A percentile compares a stretch with the other conserved stretches of the same genome.
phyloP scores from a whole-genome alignment of 2,113 vertebrate species.

The Oplegnathus fasciatus region DNA sequence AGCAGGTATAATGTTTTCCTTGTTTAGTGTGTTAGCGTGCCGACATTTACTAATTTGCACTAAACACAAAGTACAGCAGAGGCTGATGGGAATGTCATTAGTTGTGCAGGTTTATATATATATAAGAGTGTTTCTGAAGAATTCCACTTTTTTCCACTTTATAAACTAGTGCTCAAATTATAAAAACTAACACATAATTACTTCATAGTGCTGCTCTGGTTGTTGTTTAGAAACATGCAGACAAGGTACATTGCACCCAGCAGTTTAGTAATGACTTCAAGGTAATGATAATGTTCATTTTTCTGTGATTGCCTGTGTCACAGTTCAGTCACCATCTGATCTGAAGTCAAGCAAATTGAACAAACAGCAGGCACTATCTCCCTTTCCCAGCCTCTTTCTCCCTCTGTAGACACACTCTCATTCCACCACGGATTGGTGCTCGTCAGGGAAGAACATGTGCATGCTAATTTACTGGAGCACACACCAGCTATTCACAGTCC shows the following conservation, averaged over 20 bases:
- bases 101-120: not conserved
- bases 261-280: slow-evolving; percentile 46
- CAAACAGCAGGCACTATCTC: slow-evolving; percentile 75
- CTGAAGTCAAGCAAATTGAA: slow-evolving; percentile 75
- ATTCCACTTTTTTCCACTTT: not conserved
- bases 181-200: slow-evolving; percentile 3
- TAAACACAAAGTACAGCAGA: not conserved
- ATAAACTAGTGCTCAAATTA: not conserved
- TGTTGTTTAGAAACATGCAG: slow-evolving; percentile 17
- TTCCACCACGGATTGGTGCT: slow-evolving; percentile 58
- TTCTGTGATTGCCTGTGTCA: slow-evolving; percentile 64
- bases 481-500: slow-evolving; percentile 62
- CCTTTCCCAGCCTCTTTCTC: slow-evolving; percentile 51
- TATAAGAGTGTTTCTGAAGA: not conserved
- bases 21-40: not conserved
- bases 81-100: not conserved
- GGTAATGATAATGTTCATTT: slow-evolving; percentile 61
- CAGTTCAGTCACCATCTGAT: slow-evolving; percentile 74
- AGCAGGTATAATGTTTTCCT: not conserved
- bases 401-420: slow-evolving; percentile 25
- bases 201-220: not conserved
- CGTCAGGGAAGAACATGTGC: slow-evolving; percentile 61
- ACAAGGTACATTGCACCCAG: slow-evolving; percentile 37
- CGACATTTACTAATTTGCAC: not conserved
- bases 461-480: slow-evolving; percentile 66